phyloP scores from a whole-genome alignment of 2,113 vertebrate species.

The Salvator merianae region DNA sequence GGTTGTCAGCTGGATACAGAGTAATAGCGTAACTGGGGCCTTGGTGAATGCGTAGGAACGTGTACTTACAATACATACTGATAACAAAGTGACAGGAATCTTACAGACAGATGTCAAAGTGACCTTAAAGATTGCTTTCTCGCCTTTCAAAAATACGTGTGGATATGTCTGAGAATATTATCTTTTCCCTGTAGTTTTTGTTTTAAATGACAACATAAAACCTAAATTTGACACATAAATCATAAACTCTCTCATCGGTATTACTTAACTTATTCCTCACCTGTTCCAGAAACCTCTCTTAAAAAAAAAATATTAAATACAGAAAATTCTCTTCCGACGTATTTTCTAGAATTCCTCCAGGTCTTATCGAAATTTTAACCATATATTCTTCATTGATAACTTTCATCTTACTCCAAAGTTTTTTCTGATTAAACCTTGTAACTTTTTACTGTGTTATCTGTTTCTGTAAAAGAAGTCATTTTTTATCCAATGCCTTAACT shows the following conservation, averaged over 20 bases:
- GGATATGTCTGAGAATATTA: background rate
- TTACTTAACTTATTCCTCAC: background rate
- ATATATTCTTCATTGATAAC: background rate
- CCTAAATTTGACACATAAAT: background rate
- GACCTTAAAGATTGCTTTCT: background rate
- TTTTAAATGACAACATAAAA: background rate
- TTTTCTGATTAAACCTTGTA: background rate
- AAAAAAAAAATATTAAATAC: background rate
- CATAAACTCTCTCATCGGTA: background rate
- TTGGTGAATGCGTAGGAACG: background rate
- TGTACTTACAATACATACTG: background rate
- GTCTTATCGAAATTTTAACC: background rate
- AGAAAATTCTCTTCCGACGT: background rate
- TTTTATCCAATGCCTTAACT: background rate
- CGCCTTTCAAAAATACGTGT: background rate
- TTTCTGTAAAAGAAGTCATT: background rate
- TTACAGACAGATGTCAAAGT: background rate
- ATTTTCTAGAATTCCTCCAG: background rate
- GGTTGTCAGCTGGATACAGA: background rate
- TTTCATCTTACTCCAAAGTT: background rate
- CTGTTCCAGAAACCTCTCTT: background rate
- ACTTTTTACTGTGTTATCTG: background rate
- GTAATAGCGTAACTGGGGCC: background rate
- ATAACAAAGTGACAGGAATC: too few species aligned
- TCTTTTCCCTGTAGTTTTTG: background rate